phyloP scores from a whole-genome alignment of 2,113 vertebrate species.

The Narcine bancroftii region DNA sequence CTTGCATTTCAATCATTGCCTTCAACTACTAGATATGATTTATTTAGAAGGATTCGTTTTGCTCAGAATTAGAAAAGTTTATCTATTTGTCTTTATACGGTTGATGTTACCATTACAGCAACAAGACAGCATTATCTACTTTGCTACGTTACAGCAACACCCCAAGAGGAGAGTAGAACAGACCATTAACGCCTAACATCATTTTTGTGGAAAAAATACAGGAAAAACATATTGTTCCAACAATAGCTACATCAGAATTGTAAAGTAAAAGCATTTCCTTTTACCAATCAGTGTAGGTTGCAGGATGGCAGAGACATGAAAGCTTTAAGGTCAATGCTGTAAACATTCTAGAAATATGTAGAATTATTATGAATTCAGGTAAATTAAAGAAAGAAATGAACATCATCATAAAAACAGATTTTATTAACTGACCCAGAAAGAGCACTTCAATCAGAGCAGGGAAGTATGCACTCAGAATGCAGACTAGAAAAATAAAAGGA shows the following conservation, averaged over 20 bases:
- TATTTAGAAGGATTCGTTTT: constrained; percentile 46
- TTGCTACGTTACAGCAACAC: neutral
- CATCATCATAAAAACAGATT: neutral
- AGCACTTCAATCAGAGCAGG: neutral
- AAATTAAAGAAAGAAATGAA: neutral
- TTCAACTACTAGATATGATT: constrained; percentile 55
- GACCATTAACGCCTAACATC: neutral
- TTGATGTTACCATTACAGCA: neutral
- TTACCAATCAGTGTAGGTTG: neutral
- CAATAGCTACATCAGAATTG: neutral
- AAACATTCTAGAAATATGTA: neutral
- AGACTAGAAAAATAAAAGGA: neutral
- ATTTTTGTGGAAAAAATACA: neutral
- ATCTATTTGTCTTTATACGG: neutral
- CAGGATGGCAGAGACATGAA: neutral
- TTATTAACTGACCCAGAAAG: neutral
- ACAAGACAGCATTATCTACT: neutral
- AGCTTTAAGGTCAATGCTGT: neutral
- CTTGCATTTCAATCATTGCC: constrained; percentile 51
- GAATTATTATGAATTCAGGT: neutral
- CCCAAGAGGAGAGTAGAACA: neutral
- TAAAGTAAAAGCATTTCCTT: neutral
- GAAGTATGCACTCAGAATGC: neutral
- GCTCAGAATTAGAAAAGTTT: constrained; percentile 41
- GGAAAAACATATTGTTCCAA: neutral